Evolutionary conservation across 2,888 invertebrate species (phyloP).

Genomic region (Cephus runcator): DNA sequence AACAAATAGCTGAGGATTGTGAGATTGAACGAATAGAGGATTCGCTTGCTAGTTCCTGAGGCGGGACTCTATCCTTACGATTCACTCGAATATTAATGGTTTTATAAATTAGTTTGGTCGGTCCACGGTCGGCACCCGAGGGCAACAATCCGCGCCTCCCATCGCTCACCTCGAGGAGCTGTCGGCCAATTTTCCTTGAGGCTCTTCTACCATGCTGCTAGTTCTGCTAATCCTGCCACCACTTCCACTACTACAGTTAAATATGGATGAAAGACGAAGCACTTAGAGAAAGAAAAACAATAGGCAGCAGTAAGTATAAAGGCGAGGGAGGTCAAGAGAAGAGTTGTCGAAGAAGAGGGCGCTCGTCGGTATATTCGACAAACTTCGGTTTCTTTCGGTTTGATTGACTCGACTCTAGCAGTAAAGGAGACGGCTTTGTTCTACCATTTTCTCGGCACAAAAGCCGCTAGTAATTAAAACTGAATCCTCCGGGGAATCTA

Average conservation of each 20-base stretch:
- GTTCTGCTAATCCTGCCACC: background rate
- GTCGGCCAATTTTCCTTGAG: background rate
- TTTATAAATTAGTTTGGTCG: slow-evolving; percentile 37
- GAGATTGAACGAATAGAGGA: background rate
- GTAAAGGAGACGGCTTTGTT: slow-evolving; percentile 22
- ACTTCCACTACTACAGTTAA: slow-evolving; percentile 2
- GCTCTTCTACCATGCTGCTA: background rate
- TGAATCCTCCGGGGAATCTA: slow-evolving; percentile 31
- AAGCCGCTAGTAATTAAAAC: slow-evolving; percentile 38
- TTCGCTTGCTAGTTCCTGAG: background rate
- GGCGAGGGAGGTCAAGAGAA: background rate
- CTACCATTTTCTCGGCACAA: slow-evolving; percentile 28
- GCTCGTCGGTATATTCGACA: background rate
- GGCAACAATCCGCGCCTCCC: slow-evolving; percentile 23
- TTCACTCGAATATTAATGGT: slow-evolving; percentile 32
- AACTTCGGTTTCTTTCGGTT: background rate
- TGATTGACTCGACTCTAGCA: background rate
- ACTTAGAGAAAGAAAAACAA: background rate
- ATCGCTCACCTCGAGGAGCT: slow-evolving; percentile 34
- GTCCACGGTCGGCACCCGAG: slow-evolving; percentile 21
- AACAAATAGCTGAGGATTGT: background rate
- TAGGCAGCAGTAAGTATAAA: background rate
- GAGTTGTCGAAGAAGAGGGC: background rate
- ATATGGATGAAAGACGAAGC: background rate
- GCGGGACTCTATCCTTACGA: slow-evolving; percentile 8